Percentiles rank a stretch among this genome's conserved stretches.
Evolutionary conservation across 92 coral and sea anemone genomes (phyloP).

Genomic region (Phymanthus crucifer): DNA sequence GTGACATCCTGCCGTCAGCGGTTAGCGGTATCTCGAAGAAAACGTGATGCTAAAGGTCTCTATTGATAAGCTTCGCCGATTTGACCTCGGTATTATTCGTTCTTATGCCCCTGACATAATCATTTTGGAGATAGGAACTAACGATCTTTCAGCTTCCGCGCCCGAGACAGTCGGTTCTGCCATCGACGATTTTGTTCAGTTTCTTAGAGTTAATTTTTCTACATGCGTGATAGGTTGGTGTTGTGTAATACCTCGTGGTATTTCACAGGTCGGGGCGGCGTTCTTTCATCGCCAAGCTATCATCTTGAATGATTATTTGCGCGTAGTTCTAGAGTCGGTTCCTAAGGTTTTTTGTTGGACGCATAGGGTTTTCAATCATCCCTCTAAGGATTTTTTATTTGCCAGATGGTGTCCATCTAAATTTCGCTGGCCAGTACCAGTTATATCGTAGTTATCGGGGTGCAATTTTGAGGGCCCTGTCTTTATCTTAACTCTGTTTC

Average conservation of each 20-base stretch:
- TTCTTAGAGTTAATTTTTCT: neutral
- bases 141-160: neutral
- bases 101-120: neutral
- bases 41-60: too few relatives aligned
- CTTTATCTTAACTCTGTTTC: neutral
- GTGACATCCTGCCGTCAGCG: too few relatives aligned
- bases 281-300: neutral
- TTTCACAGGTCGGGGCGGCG: neutral
- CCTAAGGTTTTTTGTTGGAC: neutral
- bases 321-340: neutral
- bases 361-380: neutral
- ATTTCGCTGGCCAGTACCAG: too few relatives aligned
- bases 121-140: neutral
- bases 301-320: neutral
- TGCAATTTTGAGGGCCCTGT: neutral
- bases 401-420: too few relatives aligned
- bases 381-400: neutral
- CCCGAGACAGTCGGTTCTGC: neutral
- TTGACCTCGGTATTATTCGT: neutral
- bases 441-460: too few relatives aligned
- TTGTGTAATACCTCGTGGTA: neutral
- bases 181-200: neutral
- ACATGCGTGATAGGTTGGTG: neutral
- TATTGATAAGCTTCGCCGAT: neutral
- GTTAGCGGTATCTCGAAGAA: too few relatives aligned